Conservation (phyloP, 2,797 vertebrate genomes). For the Acomys russatus region DNA sequence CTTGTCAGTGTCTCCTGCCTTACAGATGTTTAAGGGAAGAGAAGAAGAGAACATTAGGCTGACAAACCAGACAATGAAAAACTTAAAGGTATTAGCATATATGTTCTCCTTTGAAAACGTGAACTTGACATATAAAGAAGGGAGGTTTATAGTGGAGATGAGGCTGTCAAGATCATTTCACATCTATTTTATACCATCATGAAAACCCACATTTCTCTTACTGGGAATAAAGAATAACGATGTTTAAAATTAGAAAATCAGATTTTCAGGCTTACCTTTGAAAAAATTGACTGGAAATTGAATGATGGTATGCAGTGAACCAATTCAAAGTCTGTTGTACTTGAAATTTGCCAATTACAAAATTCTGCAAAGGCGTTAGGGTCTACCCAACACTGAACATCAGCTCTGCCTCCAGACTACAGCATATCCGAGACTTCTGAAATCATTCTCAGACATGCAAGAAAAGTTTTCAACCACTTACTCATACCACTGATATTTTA, state of each 20-base stretch:
- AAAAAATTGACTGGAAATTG: neutral
- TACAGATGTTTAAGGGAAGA: constrained; percentile 1
- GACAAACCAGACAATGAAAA: neutral
- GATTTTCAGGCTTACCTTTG: constrained; percentile 2
- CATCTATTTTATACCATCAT: constrained; percentile 5
- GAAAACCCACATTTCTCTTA: neutral
- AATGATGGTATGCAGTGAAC: neutral
- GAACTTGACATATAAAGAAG: neutral
- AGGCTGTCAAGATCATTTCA: neutral
- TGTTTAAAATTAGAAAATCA: constrained; percentile 9
- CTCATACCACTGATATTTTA: neutral
- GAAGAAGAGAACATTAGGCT: neutral
- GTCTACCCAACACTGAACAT: neutral
- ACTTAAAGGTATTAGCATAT: neutral
- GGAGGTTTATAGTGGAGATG: constrained; percentile 14
- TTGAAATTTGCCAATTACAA: neutral
- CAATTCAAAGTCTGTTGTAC: neutral
- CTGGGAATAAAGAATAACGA: constrained; percentile 10
- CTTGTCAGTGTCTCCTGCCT: too few species aligned
- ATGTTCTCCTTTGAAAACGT: neutral
- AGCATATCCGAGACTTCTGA: neutral
- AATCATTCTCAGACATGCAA: neutral
- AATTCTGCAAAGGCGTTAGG: neutral
- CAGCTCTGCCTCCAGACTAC: neutral
- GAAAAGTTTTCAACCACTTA: neutral